Evolutionary conservation across 1,140 invertebrate species (phyloP), one percentile per base, ranked within the genome.

Genomic region (Microplitis demolitor): DNA sequence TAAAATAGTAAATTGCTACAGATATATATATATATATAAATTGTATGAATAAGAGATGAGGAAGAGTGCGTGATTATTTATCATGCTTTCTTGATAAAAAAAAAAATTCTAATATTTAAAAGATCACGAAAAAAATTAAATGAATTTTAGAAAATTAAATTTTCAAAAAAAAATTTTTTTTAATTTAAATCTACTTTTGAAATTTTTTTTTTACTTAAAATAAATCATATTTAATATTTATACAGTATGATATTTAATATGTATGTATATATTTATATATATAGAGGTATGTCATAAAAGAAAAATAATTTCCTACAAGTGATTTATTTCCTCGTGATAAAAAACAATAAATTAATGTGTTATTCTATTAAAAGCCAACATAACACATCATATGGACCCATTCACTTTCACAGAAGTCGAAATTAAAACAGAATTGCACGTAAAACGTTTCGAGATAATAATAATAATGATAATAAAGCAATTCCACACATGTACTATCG

Each of bases 371-470:
- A 24, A 16, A 37, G 9, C 3, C 24, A 13, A 8, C 16, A 8
- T n/a, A 13, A 14, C 6, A 31, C 6, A 31, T 5, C 34, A 11
- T 34, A 62, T 64, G 53, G 50, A 51, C 54, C 24, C 63, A 51
- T 50, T 72, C 71, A 66, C 62, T 72, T 67, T 72, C 64, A 64
- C 56, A 39, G 53, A 54, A 66, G 66, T 71, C 50, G 39, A 39
- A 72, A 72, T 72, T 66, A 66, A 56, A 35, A 45, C 24, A 60
- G 61, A 50, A 51, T 33, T 71, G 50, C 50, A 34, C 58, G 8
- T 14, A 56, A 56, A 51, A 9, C 45, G 6, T 51, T 51, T 51
- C 16, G 54, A 45, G 39, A 11, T 11, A 45, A 9, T 45, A 45
- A 45, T 45, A 45, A 45, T 9, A 45, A 45, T 45, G 8, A 61